phyloP scores from a whole-genome alignment of 1,140 invertebrate species.

The Dendrolimus punctatus region DNA sequence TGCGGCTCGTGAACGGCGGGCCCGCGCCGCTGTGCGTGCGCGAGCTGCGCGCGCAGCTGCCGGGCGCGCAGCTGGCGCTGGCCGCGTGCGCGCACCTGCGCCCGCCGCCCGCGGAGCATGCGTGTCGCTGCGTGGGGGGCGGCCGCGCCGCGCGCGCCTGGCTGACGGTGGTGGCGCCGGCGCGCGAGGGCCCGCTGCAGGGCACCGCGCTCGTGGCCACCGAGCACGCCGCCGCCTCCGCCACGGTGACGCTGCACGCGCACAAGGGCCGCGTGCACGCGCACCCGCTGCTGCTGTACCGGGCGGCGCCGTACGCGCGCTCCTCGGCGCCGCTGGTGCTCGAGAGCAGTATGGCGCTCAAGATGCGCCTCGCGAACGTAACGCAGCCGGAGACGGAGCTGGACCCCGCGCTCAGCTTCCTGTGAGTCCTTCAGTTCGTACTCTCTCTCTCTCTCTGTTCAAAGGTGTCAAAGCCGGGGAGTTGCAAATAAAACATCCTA shows the following conservation, averaged over 20 bases:
- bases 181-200: conserved; percentile 30
- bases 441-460: conserved; percentile 1
- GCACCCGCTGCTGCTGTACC: conserved; percentile 15
- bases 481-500: too few relatives aligned
- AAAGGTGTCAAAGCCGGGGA: too few relatives aligned
- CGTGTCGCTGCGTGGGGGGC: conserved; percentile 25
- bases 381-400: conserved; percentile 14
- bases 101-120: conserved; percentile 9
- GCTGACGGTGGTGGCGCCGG: conserved; percentile 48
- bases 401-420: conserved; percentile 17
- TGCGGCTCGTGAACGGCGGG: conserved; percentile 34
- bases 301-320: conserved; percentile 32
- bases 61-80: conserved; percentile 24
- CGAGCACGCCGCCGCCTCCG: conserved; percentile 16
- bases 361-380: conserved; percentile 28
- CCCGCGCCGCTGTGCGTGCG: conserved; percentile 35
- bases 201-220: conserved; percentile 23
- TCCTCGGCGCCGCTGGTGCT: conserved; percentile 26
- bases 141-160: conserved; percentile 22
- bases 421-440: conserved; percentile 21
- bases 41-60: conserved; percentile 25
- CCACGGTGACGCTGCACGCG: conserved; percentile 22
- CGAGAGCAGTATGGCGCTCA: conserved; percentile 35
- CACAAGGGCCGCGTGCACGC: conserved; percentile 24
- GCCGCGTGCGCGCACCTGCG: conserved; percentile 7